Evolutionary conservation across 2,888 invertebrate species (phyloP).

Genomic region (Tupiocoris notatus): DNA sequence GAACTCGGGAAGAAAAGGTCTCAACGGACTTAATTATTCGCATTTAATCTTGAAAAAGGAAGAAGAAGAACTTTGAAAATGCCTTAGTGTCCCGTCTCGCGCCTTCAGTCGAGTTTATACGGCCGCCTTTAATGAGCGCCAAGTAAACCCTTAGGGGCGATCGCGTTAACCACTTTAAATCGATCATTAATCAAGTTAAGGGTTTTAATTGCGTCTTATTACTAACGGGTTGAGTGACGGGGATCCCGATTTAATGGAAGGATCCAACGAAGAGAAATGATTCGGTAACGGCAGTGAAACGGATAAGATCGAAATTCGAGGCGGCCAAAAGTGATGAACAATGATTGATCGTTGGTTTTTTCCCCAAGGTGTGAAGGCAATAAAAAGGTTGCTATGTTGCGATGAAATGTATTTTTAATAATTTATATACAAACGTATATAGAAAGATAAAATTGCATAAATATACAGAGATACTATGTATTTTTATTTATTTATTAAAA

Average conservation of each 20-base stretch:
- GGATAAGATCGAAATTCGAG: too few relatives aligned
- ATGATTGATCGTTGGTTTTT: too few relatives aligned
- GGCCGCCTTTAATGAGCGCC: conserved; percentile 30
- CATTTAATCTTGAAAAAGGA: conserved; percentile 1
- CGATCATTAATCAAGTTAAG: conserved; percentile 39
- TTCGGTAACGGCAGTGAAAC: too few relatives aligned
- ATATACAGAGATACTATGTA: too few relatives aligned
- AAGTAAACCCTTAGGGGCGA: conserved; percentile 21
- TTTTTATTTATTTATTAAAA: too few relatives aligned
- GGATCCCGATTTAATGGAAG: conserved; percentile 10
- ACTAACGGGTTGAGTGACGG: too few relatives aligned
- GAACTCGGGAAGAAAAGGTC: background rate
- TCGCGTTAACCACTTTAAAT: conserved; percentile 41
- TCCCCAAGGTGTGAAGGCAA: too few relatives aligned
- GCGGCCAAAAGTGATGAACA: too few relatives aligned
- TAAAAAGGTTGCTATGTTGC: too few relatives aligned
- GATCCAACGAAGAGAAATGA: background rate
- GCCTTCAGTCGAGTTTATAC: conserved; percentile 5
- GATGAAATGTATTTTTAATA: too few relatives aligned
- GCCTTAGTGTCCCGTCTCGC: background rate
- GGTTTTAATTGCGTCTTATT: conserved; percentile 36
- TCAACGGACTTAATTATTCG: conserved; percentile 2
- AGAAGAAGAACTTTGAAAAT: background rate
- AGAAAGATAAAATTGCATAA: too few relatives aligned
- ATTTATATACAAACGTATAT: too few relatives aligned